These are phyloP conservation scores for Oreohelix idahoensis DNA, from an alignment of 1,140 invertebrate species.

Conservation along the genomic window DNA sequence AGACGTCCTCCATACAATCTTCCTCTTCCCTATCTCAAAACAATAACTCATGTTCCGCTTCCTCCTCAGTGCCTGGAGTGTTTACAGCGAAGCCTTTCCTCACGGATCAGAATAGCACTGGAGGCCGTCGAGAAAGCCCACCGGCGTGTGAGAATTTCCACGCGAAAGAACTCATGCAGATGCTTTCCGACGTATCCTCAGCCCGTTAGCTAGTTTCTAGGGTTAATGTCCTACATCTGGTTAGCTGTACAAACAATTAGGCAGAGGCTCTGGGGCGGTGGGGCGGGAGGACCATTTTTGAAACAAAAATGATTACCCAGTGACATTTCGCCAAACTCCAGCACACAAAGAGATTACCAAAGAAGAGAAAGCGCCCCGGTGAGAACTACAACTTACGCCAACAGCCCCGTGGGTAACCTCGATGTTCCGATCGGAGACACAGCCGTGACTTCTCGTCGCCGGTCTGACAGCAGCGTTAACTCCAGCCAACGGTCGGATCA, in stretches of 20 bases:
- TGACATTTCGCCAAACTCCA: neutral
- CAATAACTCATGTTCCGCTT: neutral
- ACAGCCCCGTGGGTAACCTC: neutral
- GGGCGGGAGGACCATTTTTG: too few species aligned
- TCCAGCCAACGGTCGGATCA: neutral
- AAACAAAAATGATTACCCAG: too few species aligned
- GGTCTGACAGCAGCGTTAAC: constrained; percentile 40
- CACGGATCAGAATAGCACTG: neutral
- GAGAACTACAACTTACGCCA: neutral
- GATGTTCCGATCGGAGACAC: neutral
- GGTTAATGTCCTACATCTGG: too few species aligned
- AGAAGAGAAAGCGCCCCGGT: constrained; percentile 41
- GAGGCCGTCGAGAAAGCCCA: neutral
- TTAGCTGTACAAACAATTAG: too few species aligned
- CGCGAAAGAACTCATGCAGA: too few species aligned
- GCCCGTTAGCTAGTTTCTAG: too few species aligned
- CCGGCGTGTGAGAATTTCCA: too few species aligned
- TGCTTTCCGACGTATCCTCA: too few species aligned
- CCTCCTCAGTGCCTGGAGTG: neutral
- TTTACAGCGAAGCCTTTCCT: neutral
- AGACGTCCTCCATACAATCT: neutral
- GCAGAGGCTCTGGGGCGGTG: too few species aligned
- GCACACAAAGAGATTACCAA: constrained; percentile 35
- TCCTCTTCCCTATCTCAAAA: neutral
- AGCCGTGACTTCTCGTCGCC: constrained; percentile 12